Evolutionary conservation across 1,140 invertebrate species (phyloP), one percentile per base, ranked within the genome.

Genomic region (Nilaparvata lugens): DNA sequence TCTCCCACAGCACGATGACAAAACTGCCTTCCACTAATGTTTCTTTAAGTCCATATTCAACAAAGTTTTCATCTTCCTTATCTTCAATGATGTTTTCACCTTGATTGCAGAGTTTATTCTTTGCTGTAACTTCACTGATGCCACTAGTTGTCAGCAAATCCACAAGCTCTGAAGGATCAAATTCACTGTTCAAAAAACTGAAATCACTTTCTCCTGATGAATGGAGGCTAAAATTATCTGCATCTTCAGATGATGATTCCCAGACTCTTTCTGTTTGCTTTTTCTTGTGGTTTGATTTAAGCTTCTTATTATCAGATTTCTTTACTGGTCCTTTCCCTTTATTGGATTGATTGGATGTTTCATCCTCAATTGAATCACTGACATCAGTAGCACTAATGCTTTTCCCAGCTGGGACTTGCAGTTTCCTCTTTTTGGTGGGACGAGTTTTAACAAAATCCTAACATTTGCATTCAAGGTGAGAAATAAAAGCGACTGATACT

Each of bases 11-110:
- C 35, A 56, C 54, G 13, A 56, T 14, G 23, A 56, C 54, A 56
- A 56, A 56, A 56, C 21, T 56, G 2, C 56, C 56, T 42, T 56
- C 55, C 55, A 40, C 23, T n/a, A 56, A 45, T 43, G 35, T 45
- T 21, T 45, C n/a, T 48, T n/a, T 24, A 21, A 16, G 31, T 35
- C 31, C 31, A 35, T 35, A 11, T 35, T 35, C 31, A 35, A 35
- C 13, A 18, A 9, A 16, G 2, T 21, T 19, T 19, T 42, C 19
- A 25, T 42, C 23, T 16, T 35, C 31, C 9, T 35, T 35, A 35
- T 35, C 31, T 35, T 35, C 31, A 35, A 35, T 35, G 3, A 16
- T 45, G 16, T 16, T 43, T 21, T 38, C 9, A 16, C 3, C 13
- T 14, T 5, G n/a, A 24, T 28, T 19, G 35, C 13, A 16, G 21